Evolutionary conservation across 2,797 vertebrate genomes (phyloP).

Genomic region (Lithobates sylvaticus): DNA sequence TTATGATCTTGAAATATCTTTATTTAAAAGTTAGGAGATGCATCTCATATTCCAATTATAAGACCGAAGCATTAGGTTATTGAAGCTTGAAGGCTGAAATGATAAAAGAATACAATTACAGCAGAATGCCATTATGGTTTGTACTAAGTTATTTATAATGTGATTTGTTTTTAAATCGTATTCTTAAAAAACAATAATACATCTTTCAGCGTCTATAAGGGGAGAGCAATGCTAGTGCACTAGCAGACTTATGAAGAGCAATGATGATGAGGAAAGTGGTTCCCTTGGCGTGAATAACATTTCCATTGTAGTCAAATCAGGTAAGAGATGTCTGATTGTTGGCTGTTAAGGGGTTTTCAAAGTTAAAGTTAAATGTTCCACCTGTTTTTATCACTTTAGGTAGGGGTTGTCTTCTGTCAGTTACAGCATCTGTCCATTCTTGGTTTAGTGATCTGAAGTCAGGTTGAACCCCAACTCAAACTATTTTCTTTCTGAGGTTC

Average conservation of each 20-base stretch:
- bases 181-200: constrained; percentile 36
- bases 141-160: constrained; percentile 51
- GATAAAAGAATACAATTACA: constrained; percentile 56
- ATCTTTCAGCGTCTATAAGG: neutral
- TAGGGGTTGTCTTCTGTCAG: no score
- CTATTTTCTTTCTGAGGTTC: no score
- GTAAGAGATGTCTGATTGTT: neutral
- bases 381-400: no score
- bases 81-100: constrained; percentile 57
- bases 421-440: no score
- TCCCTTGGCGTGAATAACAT: neutral
- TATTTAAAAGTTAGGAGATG: constrained; percentile 57
- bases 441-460: no score
- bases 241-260: neutral
- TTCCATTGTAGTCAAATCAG: neutral
- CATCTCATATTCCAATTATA: constrained; percentile 42
- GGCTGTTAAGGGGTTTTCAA: neutral
- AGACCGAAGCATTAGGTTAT: constrained; percentile 45
- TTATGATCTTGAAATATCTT: constrained; percentile 56
- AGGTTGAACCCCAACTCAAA: no score
- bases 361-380: neutral
- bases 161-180: constrained; percentile 60
- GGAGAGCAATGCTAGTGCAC: neutral
- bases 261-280: neutral
- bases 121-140: constrained; percentile 49